These are phyloP conservation scores for Agrotis puta DNA, from an alignment of 2,888 invertebrate species.

Conservation along the genomic window DNA sequence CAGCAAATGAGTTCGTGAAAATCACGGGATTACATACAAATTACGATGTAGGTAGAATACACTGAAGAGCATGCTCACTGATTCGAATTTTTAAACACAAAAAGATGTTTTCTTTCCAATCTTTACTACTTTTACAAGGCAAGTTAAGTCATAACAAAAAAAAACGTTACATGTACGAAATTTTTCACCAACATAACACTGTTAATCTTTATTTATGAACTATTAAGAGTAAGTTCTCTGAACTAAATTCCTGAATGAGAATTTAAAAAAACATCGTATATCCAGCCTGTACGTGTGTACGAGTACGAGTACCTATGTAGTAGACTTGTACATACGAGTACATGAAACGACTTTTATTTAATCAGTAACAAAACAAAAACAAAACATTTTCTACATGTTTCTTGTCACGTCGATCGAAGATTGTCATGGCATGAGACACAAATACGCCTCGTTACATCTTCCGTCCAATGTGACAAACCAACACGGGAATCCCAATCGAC, in stretches of 20 bases:
- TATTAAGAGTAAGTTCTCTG: constrained; percentile 17
- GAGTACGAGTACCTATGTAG: no score
- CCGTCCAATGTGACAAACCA: background rate
- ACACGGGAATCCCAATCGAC: background rate
- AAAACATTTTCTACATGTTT: constrained; percentile 4
- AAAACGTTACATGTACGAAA: constrained; percentile 22
- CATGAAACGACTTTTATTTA: constrained; percentile 29
- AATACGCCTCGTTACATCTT: background rate
- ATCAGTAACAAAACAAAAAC: constrained; percentile 9
- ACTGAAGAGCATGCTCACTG: constrained; percentile 11
- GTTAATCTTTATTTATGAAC: constrained; percentile 18
- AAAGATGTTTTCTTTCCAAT: constrained; percentile 40
- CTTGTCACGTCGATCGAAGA: constrained; percentile 28
- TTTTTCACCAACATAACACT: constrained; percentile 28
- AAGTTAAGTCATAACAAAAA: constrained; percentile 43
- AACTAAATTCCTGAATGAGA: background rate
- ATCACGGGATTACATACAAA: constrained; percentile 40
- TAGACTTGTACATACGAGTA: background rate
- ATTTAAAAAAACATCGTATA: background rate
- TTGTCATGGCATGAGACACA: constrained; percentile 7
- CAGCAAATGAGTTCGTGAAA: constrained; percentile 51
- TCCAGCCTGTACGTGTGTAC: no score
- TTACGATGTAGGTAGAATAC: constrained; percentile 21
- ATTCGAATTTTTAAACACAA: constrained; percentile 28
- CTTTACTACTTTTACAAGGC: constrained; percentile 41